Evolutionary conservation across 2,113 vertebrate species (phyloP), one percentile per base, ranked within the genome.

Genomic region (Silurus glanis): DNA sequence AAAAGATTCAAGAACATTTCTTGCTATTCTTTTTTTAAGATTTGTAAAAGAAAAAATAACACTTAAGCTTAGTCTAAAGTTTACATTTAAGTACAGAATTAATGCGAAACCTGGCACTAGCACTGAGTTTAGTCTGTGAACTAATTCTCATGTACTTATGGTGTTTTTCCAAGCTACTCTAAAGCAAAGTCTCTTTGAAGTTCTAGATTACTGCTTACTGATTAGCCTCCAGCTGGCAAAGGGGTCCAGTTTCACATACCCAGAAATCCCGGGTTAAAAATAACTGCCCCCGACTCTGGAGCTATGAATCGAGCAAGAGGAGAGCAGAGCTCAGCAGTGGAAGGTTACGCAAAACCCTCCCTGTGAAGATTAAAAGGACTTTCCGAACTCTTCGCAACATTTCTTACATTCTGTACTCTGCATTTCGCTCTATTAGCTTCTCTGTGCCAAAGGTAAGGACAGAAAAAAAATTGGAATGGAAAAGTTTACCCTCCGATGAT

Each of bases 401-500:
- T 69, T 67, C 74, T 90, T 88, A 85, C 89, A 83, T 88, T 83
- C 86, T 82, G 83, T 86, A 55, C 87, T 78, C 19, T 79, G 58
- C 25, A 37, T 21, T 53, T 16, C 61, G 6, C 13, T 83, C 59
- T 62, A 59, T 61, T 8, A 55, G 45, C 37, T 74, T 82, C 10
- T 1, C 49, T 0, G 84, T 55, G n/a, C 47, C 80, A 86, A 75
- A 74, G n/a, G 9, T 51, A 45, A 1, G 17, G 51, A 0, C n/a
- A 47, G 25, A 5, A 9, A 64, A 47, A 53, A 80, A 28, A 84
- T 59, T 78, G 6, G 75, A 58, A 16, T 5, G 4, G 16, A 69
- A 21, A 17, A 61, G 71, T 97, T 96, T 92, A 99, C 98, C 97
- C 97, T 92, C 98, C 98, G 12, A 99, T 91, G 84, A 98, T 87